These are phyloP conservation scores for Coleophora deauratella DNA, from an alignment of 2,888 invertebrate genomes.

Conservation along the genomic window DNA sequence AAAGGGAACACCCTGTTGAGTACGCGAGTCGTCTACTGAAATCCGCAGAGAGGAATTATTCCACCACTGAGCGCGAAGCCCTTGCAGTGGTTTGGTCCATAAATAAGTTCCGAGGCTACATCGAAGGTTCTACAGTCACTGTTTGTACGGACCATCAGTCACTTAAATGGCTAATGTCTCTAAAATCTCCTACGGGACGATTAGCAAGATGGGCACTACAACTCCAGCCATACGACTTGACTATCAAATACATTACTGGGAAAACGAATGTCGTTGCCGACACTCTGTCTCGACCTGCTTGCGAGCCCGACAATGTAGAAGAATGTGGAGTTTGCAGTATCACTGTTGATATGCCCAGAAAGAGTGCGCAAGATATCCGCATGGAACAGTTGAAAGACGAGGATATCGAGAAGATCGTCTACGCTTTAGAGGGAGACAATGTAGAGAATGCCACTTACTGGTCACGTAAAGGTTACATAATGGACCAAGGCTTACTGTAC, in stretches of 20 bases:
- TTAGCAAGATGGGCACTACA: constrained; percentile 43
- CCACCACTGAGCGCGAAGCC: constrained; percentile 43
- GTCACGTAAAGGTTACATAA: neutral
- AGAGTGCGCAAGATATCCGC: neutral
- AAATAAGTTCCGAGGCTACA: constrained; percentile 5
- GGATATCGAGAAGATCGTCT: neutral
- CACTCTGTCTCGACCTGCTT: constrained; percentile 9
- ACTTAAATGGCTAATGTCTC: constrained; percentile 15
- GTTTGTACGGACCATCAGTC: constrained; percentile 11
- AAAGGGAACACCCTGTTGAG: constrained; percentile 18
- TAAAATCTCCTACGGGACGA: constrained; percentile 39
- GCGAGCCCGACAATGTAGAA: neutral
- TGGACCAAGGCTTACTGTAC: neutral
- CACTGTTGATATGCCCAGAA: neutral
- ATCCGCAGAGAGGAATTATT: constrained; percentile 35
- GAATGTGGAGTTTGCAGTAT: neutral
- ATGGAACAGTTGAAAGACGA: neutral
- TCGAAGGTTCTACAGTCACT: constrained; percentile 5
- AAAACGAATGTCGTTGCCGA: constrained; percentile 9
- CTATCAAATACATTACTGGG: constrained; percentile 6
- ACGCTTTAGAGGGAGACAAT: neutral
- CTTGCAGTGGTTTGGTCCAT: constrained; percentile 14
- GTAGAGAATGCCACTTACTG: neutral
- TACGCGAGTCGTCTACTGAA: constrained; percentile 20
- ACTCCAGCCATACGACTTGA: constrained; percentile 23